Percentiles rank a stretch among this genome's conserved stretches.
phyloP scores from a whole-genome alignment of 2,113 vertebrate species.

The Pseudopipra pipra region DNA sequence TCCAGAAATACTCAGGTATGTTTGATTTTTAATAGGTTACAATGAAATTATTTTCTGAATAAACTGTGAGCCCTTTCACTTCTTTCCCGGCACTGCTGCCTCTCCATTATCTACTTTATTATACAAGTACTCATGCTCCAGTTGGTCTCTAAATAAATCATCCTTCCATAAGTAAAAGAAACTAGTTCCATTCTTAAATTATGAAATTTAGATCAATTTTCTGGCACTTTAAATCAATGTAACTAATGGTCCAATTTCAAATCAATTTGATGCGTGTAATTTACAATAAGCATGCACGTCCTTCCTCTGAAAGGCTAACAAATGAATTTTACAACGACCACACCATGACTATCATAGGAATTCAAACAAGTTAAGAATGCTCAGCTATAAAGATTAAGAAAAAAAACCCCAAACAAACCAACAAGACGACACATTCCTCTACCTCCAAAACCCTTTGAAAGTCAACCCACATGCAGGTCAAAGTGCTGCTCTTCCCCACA shows the following conservation, averaged over 20 bases:
- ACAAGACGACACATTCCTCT: not conserved
- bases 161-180: constrained; percentile 27
- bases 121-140: constrained; percentile 17
- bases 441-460: not conserved
- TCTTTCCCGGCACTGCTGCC: not conserved
- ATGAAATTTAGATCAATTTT: constrained; percentile 69
- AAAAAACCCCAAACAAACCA: not conserved
- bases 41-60: not conserved
- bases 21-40: not conserved
- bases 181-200: constrained; percentile 54
- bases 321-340: constrained; percentile 33
- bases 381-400: not conserved
- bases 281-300: constrained; percentile 27
- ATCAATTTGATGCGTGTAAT: constrained; percentile 64
- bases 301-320: constrained; percentile 42
- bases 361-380: not conserved
- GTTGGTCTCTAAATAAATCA: constrained; percentile 62
- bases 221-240: constrained; percentile 65
- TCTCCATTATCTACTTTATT: constrained; percentile 41
- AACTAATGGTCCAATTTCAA: constrained; percentile 63
- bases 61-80: not conserved
- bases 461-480: not conserved
- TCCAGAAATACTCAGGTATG: not conserved
- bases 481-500: not conserved
- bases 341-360: not conserved